Conservation (phyloP, 1,140 invertebrate genomes). For the Cataglyphis hispanica region DNA sequence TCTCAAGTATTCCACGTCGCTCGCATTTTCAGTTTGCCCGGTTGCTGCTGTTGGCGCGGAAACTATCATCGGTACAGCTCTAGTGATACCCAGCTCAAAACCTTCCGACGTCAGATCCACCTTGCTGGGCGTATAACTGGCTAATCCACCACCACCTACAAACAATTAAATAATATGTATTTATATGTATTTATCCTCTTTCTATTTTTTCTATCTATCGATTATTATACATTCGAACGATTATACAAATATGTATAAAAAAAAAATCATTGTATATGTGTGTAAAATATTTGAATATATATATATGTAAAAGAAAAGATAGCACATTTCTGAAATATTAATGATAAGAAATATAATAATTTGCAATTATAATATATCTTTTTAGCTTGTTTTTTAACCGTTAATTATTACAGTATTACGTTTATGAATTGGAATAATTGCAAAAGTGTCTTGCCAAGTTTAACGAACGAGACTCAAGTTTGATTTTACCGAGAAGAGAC, state of each 20-base stretch:
- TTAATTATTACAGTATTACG: background rate
- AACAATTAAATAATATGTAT: conserved; percentile 50
- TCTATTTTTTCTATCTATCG: background rate
- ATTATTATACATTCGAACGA: too few species aligned
- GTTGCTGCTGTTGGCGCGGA: conserved; percentile 71
- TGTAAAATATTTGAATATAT: too few species aligned
- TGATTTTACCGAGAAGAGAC: conserved; percentile 82
- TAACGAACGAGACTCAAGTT: background rate
- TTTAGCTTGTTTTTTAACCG: background rate
- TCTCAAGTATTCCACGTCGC: conserved; percentile 87
- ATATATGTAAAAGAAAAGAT: background rate
- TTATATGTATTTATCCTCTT: background rate
- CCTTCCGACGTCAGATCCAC: conserved; percentile 86
- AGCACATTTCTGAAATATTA: background rate
- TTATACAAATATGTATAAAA: too few species aligned
- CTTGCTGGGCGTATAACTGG: conserved; percentile 89
- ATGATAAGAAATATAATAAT: background rate
- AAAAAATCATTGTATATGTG: background rate
- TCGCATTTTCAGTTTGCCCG: conserved; percentile 67
- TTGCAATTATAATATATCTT: background rate
- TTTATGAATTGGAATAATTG: background rate
- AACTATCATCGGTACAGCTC: conserved; percentile 75
- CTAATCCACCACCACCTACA: conserved; percentile 86
- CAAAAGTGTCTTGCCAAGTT: background rate
- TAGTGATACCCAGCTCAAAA: conserved; percentile 90